Evolutionary conservation across 92 coral and sea anemone genomes (phyloP), one percentile per base, ranked within the genome.

Genomic region (Pocillopora meandrina): DNA sequence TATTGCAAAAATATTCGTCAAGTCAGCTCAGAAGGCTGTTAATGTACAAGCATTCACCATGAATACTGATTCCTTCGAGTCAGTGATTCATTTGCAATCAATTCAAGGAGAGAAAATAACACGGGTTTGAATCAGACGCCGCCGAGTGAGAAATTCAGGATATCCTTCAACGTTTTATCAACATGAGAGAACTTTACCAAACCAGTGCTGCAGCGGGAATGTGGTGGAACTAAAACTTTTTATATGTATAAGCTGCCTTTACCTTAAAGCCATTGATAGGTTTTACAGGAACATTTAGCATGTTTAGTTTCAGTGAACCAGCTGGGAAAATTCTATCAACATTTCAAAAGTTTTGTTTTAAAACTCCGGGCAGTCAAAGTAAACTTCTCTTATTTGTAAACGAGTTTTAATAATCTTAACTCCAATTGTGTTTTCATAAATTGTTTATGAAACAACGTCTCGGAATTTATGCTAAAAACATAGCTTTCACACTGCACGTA

Each of bases 371-470:
- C 15, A 34, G 20, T 69, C 20, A 70, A 36, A 70, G 42, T 70
- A n/a, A 70, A 70, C 23, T 18, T 36, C 14, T 36, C 0, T 15
- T 16, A 18, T 34, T 31, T 31, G 33, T 55, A 18, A 11, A 0
- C 8, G 21, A 17, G 42, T 60, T 52, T 77, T 61, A 13, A 65
- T 77, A n/a, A 31, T 57, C 42, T 72, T 42, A 42, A 42, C 52
- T 42, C 8, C 52, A 7, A 7, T 42, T 12, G 12, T 70, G 31
- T 70, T 33, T 70, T 21, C 64, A 75, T 75, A 14, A 75, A 75
- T 75, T 58, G 20, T 75, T 75, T 26, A 75, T 75, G 65, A 75
- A 59, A 75, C 58, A 75, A 36, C 9, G 74, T 70, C 74, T 70
- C 55, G 42, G 33, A 68, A 33, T 33, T 68, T 31, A 12, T 68